Conservation (phyloP, 2,888 invertebrate genomes). For the Elegia similella region DNA sequence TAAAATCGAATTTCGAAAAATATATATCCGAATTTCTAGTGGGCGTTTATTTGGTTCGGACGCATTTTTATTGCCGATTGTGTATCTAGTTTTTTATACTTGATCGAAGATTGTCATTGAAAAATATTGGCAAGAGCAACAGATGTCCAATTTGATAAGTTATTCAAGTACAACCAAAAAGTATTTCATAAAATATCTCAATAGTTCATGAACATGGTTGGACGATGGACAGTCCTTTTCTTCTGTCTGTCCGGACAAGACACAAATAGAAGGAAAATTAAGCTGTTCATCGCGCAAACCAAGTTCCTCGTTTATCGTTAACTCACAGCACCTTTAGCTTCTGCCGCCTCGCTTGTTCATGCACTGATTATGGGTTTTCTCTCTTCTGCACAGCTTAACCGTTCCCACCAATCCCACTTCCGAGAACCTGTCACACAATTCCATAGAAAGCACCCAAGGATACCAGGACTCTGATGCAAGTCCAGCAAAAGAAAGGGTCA, state of each 20-base stretch:
- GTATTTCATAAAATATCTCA: too few species aligned
- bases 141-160: too few species aligned
- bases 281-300: background rate
- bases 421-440: slow-evolving; percentile 37
- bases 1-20: too few species aligned
- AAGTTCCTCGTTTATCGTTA: background rate
- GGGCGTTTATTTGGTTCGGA: too few species aligned
- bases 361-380: slow-evolving; percentile 29
- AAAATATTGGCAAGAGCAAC: too few species aligned
- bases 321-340: slow-evolving; percentile 33
- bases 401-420: slow-evolving; percentile 33
- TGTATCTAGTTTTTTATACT: too few species aligned
- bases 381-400: slow-evolving; percentile 41
- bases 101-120: too few species aligned
- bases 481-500: slow-evolving; percentile 32
- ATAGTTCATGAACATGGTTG: background rate
- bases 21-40: too few species aligned
- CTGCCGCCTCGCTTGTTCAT: slow-evolving; percentile 29
- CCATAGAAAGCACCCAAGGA: slow-evolving; percentile 60
- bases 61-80: too few species aligned
- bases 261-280: background rate
- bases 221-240: background rate
- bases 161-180: too few species aligned
- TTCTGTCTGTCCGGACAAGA: background rate
- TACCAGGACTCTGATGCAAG: slow-evolving; percentile 64